Conservation (phyloP, 2,113 vertebrate species). For the Murina feae region DNA sequence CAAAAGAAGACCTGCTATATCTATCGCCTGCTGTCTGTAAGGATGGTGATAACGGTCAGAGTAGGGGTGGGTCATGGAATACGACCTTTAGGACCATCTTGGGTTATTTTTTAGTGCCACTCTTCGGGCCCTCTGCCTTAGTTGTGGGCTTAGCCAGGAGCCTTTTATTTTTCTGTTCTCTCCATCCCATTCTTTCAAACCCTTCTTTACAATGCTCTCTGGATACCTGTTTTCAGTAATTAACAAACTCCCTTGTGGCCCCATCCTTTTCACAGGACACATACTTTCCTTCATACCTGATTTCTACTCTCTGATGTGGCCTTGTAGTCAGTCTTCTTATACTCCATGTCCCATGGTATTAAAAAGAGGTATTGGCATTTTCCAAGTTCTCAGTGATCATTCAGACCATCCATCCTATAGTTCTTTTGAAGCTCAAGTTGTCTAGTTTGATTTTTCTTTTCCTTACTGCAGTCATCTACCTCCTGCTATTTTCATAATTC, state of each 20-base stretch:
- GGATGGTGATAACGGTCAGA: conserved; percentile 51
- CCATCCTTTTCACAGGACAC: background rate
- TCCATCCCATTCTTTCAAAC: background rate
- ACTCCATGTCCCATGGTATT: background rate
- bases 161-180: background rate
- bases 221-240: background rate
- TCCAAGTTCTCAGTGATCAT: background rate
- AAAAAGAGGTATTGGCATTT: background rate
- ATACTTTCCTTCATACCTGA: background rate
- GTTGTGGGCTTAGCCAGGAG: background rate
- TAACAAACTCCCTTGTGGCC: background rate
- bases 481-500: background rate
- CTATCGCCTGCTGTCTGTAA: conserved; percentile 94
- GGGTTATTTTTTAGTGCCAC: background rate
- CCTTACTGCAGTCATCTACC: background rate
- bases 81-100: conserved; percentile 12
- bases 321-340: background rate
- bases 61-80: background rate
- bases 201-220: background rate
- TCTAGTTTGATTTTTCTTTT: background rate
- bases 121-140: background rate
- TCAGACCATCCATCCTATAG: background rate
- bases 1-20: conserved; percentile 98
- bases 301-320: background rate
- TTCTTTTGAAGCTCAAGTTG: background rate